phyloP scores from a whole-genome alignment of 2,113 vertebrate species.

The Jaculus jaculus region DNA sequence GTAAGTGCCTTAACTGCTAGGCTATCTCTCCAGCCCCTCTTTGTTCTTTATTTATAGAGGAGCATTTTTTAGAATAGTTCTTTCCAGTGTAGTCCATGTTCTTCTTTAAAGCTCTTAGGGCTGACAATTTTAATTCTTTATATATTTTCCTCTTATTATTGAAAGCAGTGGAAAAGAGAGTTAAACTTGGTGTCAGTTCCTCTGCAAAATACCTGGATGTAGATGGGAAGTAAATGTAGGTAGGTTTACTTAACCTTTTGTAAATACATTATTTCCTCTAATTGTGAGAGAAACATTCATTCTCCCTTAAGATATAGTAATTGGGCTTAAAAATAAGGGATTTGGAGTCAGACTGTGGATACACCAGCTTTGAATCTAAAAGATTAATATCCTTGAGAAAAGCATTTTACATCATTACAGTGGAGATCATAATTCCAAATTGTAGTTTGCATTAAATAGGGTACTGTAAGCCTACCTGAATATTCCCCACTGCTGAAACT shows the following conservation, averaged over 20 bases:
- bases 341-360: background rate
- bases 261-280: background rate
- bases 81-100: background rate
- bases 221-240: background rate
- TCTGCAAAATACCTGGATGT: background rate
- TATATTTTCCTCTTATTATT: background rate
- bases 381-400: background rate
- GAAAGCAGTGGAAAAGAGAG: background rate
- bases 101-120: background rate
- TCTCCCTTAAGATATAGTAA: background rate
- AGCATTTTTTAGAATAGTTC: background rate
- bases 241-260: background rate
- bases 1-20: too few species aligned
- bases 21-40: too few species aligned
- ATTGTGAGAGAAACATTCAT: background rate
- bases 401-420: background rate
- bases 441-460: background rate
- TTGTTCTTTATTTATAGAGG: background rate
- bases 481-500: background rate
- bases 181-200: background rate
- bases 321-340: background rate
- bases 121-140: slow-evolving; percentile 10
- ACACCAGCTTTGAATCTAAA: slow-evolving; percentile 9
- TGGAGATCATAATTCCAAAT: background rate
- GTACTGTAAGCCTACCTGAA: background rate